Evolutionary conservation across 2,113 vertebrate species (phyloP).

Genomic region (Vimba vimba): DNA sequence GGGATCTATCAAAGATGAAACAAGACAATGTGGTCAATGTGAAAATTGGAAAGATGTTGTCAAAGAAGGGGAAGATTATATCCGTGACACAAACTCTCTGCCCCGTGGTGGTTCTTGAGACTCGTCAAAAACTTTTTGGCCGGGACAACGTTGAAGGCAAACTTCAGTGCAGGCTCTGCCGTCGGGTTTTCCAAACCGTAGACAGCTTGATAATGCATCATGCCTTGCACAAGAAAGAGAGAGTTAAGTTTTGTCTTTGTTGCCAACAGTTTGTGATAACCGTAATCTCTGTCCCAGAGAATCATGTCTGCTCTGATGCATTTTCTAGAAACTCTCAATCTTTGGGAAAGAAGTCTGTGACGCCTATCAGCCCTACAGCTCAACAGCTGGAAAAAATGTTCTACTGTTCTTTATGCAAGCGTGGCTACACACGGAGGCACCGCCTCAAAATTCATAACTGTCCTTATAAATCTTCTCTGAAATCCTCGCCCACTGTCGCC

Average conservation of each 20-base stretch:
- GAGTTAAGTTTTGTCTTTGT: slow-evolving; percentile 74
- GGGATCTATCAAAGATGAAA: slow-evolving; percentile 65
- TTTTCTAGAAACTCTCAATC: slow-evolving; percentile 28
- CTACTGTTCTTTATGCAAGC: slow-evolving; percentile 74
- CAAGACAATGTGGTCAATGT: slow-evolving; percentile 64
- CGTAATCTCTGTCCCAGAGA: slow-evolving; percentile 66
- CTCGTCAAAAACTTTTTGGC: slow-evolving; percentile 72
- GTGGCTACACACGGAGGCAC: slow-evolving; percentile 74
- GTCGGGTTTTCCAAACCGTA: slow-evolving; percentile 70
- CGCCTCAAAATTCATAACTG: slow-evolving; percentile 77
- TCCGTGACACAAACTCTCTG: slow-evolving; percentile 74
- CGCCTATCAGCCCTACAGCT: neutral
- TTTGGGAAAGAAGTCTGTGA: slow-evolving; percentile 46
- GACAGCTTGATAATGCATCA: slow-evolving; percentile 77
- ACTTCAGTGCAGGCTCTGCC: slow-evolving; percentile 77
- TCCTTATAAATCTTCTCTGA: slow-evolving; percentile 52
- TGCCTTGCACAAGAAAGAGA: slow-evolving; percentile 77
- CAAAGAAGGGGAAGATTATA: slow-evolving; percentile 57
- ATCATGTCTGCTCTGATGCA: slow-evolving; percentile 68
- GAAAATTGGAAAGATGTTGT: slow-evolving; percentile 54
- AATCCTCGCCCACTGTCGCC: neutral
- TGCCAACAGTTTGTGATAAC: slow-evolving; percentile 77
- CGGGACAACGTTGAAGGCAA: slow-evolving; percentile 62
- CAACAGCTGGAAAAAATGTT: slow-evolving; percentile 59
- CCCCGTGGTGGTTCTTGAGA: slow-evolving; percentile 79